A percentile compares a stretch with the other conserved stretches of the same genome.
phyloP scores from a whole-genome alignment of 2,797 vertebrate species.

The Anguilla megastoma region DNA sequence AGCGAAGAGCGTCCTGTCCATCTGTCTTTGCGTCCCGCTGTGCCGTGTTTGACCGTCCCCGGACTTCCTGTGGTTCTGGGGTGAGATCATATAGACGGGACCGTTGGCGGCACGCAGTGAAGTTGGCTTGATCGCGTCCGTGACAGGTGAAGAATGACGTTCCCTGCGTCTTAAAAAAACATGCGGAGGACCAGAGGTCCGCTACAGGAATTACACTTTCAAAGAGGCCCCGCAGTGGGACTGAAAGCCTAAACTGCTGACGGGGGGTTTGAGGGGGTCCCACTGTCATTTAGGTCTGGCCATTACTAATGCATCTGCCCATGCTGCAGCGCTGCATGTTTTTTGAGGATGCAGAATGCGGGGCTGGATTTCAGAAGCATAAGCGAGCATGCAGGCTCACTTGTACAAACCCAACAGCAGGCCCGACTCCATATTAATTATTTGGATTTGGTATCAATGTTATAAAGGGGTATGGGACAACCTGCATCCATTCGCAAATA shows the following conservation, averaged over 20 bases:
- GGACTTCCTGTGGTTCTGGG: neutral
- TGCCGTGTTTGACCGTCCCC: neutral
- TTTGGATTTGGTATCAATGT: neutral
- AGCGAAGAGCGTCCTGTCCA: conserved; percentile 1
- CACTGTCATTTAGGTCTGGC: neutral
- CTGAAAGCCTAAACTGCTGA: conserved; percentile 1
- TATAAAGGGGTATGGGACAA: neutral
- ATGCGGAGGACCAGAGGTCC: neutral
- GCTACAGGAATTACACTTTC: conserved; percentile 7
- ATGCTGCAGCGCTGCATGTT: neutral
- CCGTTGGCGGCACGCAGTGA: neutral
- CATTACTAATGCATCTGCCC: neutral
- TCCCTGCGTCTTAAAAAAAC: conserved; percentile 20
- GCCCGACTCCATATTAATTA: neutral
- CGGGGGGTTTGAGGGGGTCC: no score
- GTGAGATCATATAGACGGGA: neutral
- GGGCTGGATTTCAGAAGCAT: neutral
- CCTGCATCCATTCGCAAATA: neutral
- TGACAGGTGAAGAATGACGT: conserved; percentile 16
- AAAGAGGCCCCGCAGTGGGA: neutral
- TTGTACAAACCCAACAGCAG: neutral
- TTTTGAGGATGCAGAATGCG: neutral
- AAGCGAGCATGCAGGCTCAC: neutral
- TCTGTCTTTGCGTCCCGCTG: neutral
- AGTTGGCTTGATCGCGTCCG: neutral